Conservation (phyloP, 2,888 invertebrate species). For the Ophioninae sp. region DNA sequence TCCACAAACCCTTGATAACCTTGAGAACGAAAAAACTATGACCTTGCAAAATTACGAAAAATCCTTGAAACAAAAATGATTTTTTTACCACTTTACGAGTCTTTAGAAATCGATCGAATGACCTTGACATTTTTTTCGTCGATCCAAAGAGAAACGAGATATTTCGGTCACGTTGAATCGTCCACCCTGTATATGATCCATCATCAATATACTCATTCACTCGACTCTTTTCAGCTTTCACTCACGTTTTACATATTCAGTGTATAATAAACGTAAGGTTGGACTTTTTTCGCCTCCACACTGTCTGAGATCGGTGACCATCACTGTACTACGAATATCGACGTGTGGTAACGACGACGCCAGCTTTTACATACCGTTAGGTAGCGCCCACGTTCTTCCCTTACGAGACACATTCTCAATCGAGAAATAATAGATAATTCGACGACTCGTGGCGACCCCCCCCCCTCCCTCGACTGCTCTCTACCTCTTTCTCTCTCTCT, state of each 20-base stretch:
- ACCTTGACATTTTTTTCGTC: too few species aligned
- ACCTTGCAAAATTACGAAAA: too few species aligned
- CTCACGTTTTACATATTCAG: slow-evolving; percentile 27
- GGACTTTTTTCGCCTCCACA: slow-evolving; percentile 44
- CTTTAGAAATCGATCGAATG: too few species aligned
- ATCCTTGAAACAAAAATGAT: too few species aligned
- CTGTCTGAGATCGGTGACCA: slow-evolving; percentile 4
- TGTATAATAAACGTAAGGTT: slow-evolving; percentile 39
- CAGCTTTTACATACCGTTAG: slow-evolving; percentile 62
- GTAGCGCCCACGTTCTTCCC: slow-evolving; percentile 56
- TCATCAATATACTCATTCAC: slow-evolving; percentile 42
- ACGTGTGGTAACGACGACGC: slow-evolving; percentile 37
- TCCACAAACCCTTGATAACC: too few species aligned
- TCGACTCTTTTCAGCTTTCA: slow-evolving; percentile 60
- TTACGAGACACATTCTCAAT: slow-evolving; percentile 47
- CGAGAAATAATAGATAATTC: slow-evolving; percentile 52
- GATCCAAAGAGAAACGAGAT: too few species aligned
- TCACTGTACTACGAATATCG: slow-evolving; percentile 13
- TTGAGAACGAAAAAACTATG: too few species aligned
- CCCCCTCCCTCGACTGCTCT: slow-evolving; percentile 3
- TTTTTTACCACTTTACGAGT: too few species aligned
- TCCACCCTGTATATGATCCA: slow-evolving; percentile 7
- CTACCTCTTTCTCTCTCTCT: slow-evolving; percentile 7
- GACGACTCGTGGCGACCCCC: slow-evolving; percentile 50
- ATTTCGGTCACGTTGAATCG: too few species aligned